Evolutionary conservation across 2,888 invertebrate genomes (phyloP).

Genomic region (Allophyes oxyacanthae): DNA sequence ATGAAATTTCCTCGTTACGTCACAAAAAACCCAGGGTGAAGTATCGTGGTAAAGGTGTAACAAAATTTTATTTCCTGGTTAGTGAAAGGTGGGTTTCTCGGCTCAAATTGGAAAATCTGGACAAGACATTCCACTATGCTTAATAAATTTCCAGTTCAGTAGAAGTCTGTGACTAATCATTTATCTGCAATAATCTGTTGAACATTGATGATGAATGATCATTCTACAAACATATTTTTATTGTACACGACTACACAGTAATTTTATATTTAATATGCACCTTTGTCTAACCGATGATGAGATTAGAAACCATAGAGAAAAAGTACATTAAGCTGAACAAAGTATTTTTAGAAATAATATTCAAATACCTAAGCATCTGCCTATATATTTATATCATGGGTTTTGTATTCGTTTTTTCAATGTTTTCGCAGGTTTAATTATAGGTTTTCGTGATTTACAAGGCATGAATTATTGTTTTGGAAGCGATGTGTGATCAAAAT

Average conservation of each 20-base stretch:
- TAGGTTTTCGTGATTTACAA: slow-evolving; percentile 23
- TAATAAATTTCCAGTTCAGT: slow-evolving; percentile 26
- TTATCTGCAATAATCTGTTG: slow-evolving; percentile 22
- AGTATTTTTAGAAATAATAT: slow-evolving; percentile 21
- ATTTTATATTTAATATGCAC: slow-evolving; percentile 20
- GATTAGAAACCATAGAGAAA: slow-evolving; percentile 14
- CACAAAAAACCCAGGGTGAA: not conserved
- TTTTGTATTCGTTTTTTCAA: slow-evolving; percentile 12
- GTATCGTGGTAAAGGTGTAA: slow-evolving; percentile 1
- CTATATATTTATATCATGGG: too few species aligned
- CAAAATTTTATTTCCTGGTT: slow-evolving; percentile 11
- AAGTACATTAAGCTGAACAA: slow-evolving; percentile 11
- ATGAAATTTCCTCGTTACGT: slow-evolving; percentile 1
- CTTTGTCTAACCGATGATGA: slow-evolving; percentile 22
- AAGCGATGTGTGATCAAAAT: slow-evolving; percentile 23
- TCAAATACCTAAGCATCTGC: not conserved
- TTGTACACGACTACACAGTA: slow-evolving; percentile 2
- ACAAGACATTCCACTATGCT: slow-evolving; percentile 44
- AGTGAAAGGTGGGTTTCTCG: slow-evolving; percentile 50
- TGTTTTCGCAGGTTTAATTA: slow-evolving; percentile 36
- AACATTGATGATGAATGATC: slow-evolving; percentile 19
- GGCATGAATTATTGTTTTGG: slow-evolving; percentile 23
- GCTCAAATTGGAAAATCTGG: slow-evolving; percentile 35
- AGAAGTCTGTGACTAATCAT: slow-evolving; percentile 44
- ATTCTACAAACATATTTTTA: slow-evolving; percentile 3